Evolutionary conservation across 2,113 vertebrate genomes (phyloP).

Genomic region (Gavia stellata): DNA sequence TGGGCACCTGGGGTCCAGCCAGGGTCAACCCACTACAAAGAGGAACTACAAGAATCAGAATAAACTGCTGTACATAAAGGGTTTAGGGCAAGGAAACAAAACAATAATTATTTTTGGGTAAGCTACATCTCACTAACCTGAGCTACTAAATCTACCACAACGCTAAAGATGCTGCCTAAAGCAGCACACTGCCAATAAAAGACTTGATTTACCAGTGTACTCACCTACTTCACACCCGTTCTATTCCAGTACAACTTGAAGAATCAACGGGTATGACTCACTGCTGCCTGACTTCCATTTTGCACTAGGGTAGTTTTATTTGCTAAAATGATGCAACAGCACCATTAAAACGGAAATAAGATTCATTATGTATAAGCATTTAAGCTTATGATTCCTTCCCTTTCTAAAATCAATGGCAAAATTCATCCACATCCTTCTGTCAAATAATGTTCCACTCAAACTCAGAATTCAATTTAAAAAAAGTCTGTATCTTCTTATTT

Average conservation of each 20-base stretch:
- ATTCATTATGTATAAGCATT: neutral
- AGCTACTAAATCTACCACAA: neutral
- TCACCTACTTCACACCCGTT: no score
- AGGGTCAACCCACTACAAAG: no score
- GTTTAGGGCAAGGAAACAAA: neutral
- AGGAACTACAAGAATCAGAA: neutral
- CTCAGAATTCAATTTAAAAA: neutral
- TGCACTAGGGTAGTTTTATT: neutral
- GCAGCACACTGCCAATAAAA: neutral
- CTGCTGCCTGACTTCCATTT: neutral
- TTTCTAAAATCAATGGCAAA: neutral
- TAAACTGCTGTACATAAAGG: neutral
- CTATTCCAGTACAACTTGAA: neutral
- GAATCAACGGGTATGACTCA: neutral
- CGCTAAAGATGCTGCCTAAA: neutral
- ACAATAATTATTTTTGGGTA: neutral
- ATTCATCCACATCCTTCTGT: neutral
- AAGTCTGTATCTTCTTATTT: neutral
- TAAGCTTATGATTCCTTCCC: neutral
- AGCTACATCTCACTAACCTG: neutral
- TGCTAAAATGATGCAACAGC: neutral
- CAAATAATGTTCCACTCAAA: neutral
- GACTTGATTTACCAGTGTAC: neutral
- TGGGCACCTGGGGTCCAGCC: no score
- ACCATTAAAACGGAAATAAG: neutral